Evolutionary conservation across 1,140 invertebrate genomes (phyloP), one percentile per base, ranked within the genome.

Genomic region (Pomacea maculata): DNA sequence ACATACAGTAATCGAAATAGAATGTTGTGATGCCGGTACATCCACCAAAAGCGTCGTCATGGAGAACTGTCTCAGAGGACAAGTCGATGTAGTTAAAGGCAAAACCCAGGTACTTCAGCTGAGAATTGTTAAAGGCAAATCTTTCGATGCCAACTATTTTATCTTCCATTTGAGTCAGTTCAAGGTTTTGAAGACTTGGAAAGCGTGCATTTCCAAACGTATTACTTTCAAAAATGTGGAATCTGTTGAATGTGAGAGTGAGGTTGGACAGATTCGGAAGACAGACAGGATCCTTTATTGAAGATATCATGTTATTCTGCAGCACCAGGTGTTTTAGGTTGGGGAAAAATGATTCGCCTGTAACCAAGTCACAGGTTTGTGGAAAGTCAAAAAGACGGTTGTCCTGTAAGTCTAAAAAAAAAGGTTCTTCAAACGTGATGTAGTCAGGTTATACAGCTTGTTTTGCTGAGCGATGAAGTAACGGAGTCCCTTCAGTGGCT

Each of bases 121-220:
- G n/a, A 19, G 75, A 54, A 54, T 77, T 77, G 63, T 77, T 77
- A 65, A 77, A 77, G 19, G 75, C 45, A 64, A 52, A 77, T 9
- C 34, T 65, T 68, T 77, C 29, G 15, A 77, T 65, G 21, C 67
- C 29, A n/a, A 25, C 12, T 21, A 77, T 67, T 52, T 77, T 77
- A 8, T 10, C 34, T 45, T 63, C 15, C 75, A 77, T 77, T 67
- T 77, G 75, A 67, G 19, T 54, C 55, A 77, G 19, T 4, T 17
- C 12, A 54, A 77, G 63, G 3, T 65, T 21, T 21, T 34, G 6
- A 8, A 77, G 75, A 19, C 19, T 12, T 19, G 75, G 75, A 52
- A 77, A 77, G 11, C 75, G n/a, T 12, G 25, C 55, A 10, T 34
- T n/a, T 8, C 63, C 64, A 34, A 77, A 77, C 21, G 34, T 77